Conservation (phyloP, 2,797 vertebrate species). For the Forpus xanthops region DNA sequence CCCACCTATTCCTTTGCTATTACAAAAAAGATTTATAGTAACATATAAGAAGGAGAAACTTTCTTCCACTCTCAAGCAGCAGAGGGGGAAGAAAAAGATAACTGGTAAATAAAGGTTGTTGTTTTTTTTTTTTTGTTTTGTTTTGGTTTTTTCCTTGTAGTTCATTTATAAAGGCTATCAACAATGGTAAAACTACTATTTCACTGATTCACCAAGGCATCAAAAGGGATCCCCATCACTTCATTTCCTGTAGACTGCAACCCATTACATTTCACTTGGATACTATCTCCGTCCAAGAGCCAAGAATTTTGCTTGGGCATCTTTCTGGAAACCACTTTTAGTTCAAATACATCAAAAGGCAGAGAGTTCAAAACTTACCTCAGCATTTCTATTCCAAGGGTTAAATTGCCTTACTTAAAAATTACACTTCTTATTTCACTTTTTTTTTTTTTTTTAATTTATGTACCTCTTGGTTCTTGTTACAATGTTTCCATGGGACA, state of each 20-base stretch:
- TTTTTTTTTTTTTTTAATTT: background rate
- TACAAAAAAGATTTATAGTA: background rate
- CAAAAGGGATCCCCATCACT: background rate
- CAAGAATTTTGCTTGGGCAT: background rate
- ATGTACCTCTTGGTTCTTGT: background rate
- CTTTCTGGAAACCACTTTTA: background rate
- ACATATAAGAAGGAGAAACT: background rate
- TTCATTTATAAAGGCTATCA: background rate
- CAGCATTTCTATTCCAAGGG: background rate
- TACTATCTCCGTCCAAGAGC: background rate
- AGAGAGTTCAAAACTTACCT: background rate
- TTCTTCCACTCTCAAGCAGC: background rate
- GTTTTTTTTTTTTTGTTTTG: too few species aligned
- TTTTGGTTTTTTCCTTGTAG: accelerated
- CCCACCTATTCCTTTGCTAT: background rate
- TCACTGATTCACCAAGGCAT: background rate
- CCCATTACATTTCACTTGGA: background rate
- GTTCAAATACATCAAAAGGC: background rate
- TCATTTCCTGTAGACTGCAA: background rate
- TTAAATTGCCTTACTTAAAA: background rate
- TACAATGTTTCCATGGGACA: background rate
- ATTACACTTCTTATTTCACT: background rate
- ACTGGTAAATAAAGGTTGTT: background rate
- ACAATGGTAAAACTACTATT: background rate
- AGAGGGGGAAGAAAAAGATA: accelerated